These are phyloP conservation scores for Chelonia mydas DNA, from an alignment of 2,797 vertebrate species.

Conservation along the genomic window DNA sequence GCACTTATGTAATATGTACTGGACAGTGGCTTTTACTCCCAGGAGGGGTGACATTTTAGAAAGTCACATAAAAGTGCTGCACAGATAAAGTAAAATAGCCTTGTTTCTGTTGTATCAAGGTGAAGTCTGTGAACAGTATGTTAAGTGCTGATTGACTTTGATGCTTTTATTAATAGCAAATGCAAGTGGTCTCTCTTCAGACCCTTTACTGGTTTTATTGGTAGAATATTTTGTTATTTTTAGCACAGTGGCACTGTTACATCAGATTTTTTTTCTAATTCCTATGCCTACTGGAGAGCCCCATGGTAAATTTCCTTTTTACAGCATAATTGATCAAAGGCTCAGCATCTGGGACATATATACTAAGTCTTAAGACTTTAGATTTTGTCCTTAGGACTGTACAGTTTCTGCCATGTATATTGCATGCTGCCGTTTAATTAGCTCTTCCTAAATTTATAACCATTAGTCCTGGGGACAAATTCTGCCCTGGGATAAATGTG, in stretches of 20 bases:
- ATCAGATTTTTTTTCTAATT: neutral
- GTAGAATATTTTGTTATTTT: neutral
- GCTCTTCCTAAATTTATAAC: neutral
- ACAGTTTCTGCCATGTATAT: neutral
- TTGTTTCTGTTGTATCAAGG: neutral
- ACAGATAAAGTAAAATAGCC: neutral
- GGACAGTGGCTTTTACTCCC: neutral
- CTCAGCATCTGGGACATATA: neutral
- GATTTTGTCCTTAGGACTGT: neutral
- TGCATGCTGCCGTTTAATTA: neutral
- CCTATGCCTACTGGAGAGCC: neutral
- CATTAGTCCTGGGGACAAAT: neutral
- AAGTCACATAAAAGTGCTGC: neutral
- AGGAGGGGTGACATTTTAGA: slow-evolving; percentile 14
- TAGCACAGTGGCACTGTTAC: neutral
- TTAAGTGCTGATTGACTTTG: neutral
- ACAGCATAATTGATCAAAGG: neutral
- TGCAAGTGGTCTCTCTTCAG: neutral
- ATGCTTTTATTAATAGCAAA: neutral
- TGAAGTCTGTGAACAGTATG: neutral
- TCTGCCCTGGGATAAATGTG: slow-evolving; percentile 15
- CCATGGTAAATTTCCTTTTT: neutral
- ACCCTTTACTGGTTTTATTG: neutral
- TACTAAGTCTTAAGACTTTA: neutral
- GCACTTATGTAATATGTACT: neutral